Evolutionary conservation across 2,888 invertebrate species (phyloP), one percentile per base, ranked within the genome.

Genomic region (Chrysodeixis includens): DNA sequence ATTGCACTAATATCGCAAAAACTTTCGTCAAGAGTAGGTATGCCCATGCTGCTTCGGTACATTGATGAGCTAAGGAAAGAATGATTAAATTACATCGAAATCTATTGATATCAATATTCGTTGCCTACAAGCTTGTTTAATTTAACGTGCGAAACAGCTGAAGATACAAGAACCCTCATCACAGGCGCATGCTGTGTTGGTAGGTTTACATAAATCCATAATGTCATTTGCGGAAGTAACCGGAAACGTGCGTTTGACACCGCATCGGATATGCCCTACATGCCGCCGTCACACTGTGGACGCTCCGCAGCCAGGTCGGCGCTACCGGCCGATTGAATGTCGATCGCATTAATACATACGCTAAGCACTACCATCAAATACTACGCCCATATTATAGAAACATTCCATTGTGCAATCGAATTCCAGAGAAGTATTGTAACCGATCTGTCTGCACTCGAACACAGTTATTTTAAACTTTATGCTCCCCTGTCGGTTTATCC

Each of bases 191-290:
- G 62, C 66, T 65, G 58, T 65, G 58, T 58, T 55, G 56, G 32
- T 44, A 63, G 58, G 56, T 76, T 77, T 71, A 78, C 80, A 71
- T 72, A 81, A 78, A 78, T 73, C 60, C 61, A 72, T 77, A 79
- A 71, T 79, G 79, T 81, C 81, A 81, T 78, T 83, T 77, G 75
- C 78, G 80, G 78, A 76, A 79, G 68, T 69, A 69, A 69, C 73
- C 76, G 83, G 85, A 82, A 81, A 81, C 78, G 77, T 78, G 83
- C 60, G 75, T 81, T 78, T 84, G 84, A 84, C 83, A 76, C 66
- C 66, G 75, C 78, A 71, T 81, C 86, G 83, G 85, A 86, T 81
- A 70, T 82, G 79, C 61, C 71, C 69, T 76, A 63, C 71, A 71
- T 73, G 62, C 44, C 71, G 77, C 76, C 78, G 79, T 74, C 78